Percentiles rank a stretch among this genome's conserved stretches.
Evolutionary conservation across 2,797 vertebrate species (phyloP).

Genomic region (Rhinichthys osculus): DNA sequence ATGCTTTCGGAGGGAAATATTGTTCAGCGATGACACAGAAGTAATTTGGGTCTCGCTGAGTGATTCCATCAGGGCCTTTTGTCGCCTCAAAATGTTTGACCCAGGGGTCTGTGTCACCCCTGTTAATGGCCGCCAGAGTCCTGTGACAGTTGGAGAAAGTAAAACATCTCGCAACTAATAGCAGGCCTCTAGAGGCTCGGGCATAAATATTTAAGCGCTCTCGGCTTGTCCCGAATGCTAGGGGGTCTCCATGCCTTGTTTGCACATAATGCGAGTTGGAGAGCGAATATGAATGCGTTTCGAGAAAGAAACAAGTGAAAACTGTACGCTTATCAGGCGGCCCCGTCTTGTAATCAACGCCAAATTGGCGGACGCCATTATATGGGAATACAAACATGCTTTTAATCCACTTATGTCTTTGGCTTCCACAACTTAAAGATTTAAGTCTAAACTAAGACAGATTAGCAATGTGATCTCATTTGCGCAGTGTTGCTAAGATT

Average conservation of each 20-base stretch:
- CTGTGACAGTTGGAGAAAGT: conserved; percentile 85
- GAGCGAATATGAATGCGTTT: conserved; percentile 75
- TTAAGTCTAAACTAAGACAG: conserved; percentile 43
- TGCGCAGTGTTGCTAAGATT: conserved; percentile 51
- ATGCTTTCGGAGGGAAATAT: conserved; percentile 84
- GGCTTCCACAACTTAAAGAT: conserved; percentile 5
- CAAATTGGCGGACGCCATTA: conserved; percentile 20
- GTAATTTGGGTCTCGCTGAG: conserved; percentile 86
- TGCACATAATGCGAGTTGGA: conserved; percentile 79
- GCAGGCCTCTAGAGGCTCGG: conserved; percentile 82
- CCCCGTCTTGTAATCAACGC: not conserved
- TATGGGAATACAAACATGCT: conserved; percentile 39
- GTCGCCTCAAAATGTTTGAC: conserved; percentile 87
- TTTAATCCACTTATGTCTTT: conserved; percentile 49
- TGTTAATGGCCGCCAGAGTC: conserved; percentile 81
- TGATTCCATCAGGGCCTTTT: conserved; percentile 84
- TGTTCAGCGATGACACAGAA: conserved; percentile 89
- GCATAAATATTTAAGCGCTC: conserved; percentile 87
- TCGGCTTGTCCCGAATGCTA: conserved; percentile 82
- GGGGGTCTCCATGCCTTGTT: conserved; percentile 84
- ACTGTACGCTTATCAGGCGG: conserved; percentile 15
- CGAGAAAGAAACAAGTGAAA: conserved; percentile 25
- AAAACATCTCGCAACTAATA: conserved; percentile 87
- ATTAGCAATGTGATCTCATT: conserved; percentile 59
- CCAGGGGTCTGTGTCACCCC: conserved; percentile 83